Evolutionary conservation across 2,888 invertebrate species (phyloP).

Genomic region (Actias luna): DNA sequence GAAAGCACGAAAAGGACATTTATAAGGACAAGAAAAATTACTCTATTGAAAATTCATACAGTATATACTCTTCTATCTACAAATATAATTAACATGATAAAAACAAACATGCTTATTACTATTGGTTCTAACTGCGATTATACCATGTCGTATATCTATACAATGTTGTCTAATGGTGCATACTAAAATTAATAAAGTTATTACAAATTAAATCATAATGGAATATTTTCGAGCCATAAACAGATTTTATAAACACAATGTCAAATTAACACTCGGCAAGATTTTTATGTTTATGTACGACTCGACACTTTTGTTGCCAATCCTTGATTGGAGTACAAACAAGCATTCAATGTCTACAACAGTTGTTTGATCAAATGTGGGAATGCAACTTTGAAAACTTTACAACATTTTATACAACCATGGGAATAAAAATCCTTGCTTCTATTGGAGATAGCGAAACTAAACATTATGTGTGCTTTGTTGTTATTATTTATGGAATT

Average conservation of each 20-base stretch:
- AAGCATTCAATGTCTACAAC: conserved; percentile 13
- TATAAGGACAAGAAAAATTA: background rate
- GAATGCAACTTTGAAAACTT: background rate
- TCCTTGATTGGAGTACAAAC: conserved; percentile 2
- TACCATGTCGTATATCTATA: too few species aligned
- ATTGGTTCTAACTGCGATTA: too few species aligned
- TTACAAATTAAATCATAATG: background rate
- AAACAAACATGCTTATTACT: background rate
- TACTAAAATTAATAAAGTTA: background rate
- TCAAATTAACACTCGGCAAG: background rate
- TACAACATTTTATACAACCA: background rate
- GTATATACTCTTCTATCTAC: background rate
- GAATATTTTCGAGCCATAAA: background rate
- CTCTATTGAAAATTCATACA: background rate
- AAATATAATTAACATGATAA: background rate
- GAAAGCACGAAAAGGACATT: background rate
- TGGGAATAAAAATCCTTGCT: background rate
- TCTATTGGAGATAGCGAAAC: too few species aligned
- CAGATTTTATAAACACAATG: background rate
- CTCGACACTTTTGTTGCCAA: conserved; percentile 1
- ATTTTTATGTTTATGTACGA: background rate
- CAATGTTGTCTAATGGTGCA: too few species aligned
- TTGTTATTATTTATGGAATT: too few species aligned
- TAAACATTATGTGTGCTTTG: too few species aligned
- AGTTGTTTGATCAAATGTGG: background rate